phyloP scores from a whole-genome alignment of 2,888 invertebrate species.

The Aphidius colemani region DNA sequence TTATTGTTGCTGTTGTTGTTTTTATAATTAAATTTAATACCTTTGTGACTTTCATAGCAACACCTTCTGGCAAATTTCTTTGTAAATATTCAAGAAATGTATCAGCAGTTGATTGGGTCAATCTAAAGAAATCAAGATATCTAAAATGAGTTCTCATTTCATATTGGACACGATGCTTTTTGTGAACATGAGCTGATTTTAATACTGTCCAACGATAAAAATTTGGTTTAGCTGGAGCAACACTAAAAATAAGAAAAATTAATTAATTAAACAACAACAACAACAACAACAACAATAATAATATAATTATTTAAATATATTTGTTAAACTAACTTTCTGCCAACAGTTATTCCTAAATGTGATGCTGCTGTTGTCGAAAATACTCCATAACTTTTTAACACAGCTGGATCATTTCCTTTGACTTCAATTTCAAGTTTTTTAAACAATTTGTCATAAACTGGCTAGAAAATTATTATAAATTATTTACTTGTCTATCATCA shows the following conservation, averaged over 20 bases:
- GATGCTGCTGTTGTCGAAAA: constrained; percentile 82
- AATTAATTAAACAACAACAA: constrained; percentile 1
- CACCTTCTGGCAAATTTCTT: constrained; percentile 96
- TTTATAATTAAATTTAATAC: constrained; percentile 54
- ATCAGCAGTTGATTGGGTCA: constrained; percentile 95
- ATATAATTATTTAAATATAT: background rate
- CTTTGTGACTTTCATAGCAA: constrained; percentile 88
- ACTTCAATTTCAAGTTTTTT: constrained; percentile 84
- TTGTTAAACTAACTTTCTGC: too few relatives aligned
- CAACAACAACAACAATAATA: background rate
- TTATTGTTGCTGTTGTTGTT: constrained; percentile 3
- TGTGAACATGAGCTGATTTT: constrained; percentile 86
- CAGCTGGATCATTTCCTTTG: constrained; percentile 84
- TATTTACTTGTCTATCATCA: too few relatives aligned
- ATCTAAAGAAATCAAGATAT: constrained; percentile 77
- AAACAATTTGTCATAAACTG: constrained; percentile 72
- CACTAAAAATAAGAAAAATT: constrained; percentile 64
- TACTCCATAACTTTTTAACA: constrained; percentile 84
- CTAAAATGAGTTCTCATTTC: constrained; percentile 92
- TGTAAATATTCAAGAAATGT: constrained; percentile 96
- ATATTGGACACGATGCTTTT: constrained; percentile 94
- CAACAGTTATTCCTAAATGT: constrained; percentile 78
- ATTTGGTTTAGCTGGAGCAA: constrained; percentile 72
- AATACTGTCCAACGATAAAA: constrained; percentile 81
- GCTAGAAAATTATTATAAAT: too few relatives aligned